Evolutionary conservation across 2,888 invertebrate species (phyloP).

Genomic region (Hoplodrina blanda): DNA sequence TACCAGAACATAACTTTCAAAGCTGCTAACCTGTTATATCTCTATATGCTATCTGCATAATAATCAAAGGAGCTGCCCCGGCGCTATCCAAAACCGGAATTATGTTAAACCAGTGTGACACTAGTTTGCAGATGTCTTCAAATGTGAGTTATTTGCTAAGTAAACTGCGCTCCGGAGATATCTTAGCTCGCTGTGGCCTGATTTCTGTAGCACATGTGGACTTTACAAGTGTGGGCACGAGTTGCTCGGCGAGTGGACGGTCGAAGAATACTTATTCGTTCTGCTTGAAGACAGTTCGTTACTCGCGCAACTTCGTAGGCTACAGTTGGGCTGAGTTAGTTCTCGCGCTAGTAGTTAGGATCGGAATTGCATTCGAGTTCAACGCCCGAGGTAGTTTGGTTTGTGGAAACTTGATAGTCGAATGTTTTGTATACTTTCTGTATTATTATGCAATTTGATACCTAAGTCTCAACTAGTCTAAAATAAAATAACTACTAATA

Average conservation of each 20-base stretch:
- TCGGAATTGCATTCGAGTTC: conserved; percentile 20
- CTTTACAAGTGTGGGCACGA: conserved; percentile 22
- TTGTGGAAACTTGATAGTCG: conserved; percentile 13
- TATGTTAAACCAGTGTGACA: conserved; percentile 49
- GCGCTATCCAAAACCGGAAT: conserved; percentile 27
- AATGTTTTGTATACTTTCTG: conserved; percentile 1
- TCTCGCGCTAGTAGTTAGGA: conserved; percentile 15
- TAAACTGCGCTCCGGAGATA: conserved; percentile 38
- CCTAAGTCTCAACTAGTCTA: no score
- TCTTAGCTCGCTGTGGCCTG: conserved; percentile 39
- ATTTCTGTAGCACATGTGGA: conserved; percentile 44
- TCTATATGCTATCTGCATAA: conserved; percentile 43
- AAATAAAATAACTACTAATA: no score
- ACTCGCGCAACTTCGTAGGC: conserved; percentile 47
- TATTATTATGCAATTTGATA: neutral
- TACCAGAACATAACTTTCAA: conserved; percentile 7
- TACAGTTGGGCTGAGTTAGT: conserved; percentile 37
- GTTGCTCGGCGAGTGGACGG: conserved; percentile 33
- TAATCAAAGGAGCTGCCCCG: conserved; percentile 36
- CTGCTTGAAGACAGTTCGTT: conserved; percentile 58
- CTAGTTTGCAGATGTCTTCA: conserved; percentile 51
- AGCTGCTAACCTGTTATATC: conserved; percentile 10
- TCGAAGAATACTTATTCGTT: conserved; percentile 60
- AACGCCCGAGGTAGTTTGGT: neutral
- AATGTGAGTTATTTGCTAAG: conserved; percentile 54